phyloP scores from a whole-genome alignment of 1,140 invertebrate species.

The Drosophila mayri region DNA sequence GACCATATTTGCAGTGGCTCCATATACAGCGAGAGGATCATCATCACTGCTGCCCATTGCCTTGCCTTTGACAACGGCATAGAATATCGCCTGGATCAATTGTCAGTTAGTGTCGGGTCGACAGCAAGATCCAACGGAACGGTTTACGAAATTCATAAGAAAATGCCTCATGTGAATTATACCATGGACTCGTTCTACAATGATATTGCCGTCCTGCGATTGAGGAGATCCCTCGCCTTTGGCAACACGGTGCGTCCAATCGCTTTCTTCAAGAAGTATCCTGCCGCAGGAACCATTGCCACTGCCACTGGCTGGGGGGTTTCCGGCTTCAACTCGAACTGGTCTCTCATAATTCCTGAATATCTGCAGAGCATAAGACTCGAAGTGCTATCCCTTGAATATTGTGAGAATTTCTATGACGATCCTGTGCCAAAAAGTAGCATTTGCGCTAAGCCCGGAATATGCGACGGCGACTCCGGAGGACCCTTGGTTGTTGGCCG shows the following conservation, averaged over 20 bases:
- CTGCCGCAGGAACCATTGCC: background rate
- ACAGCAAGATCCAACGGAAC: background rate
- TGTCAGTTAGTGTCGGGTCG: constrained; percentile 4
- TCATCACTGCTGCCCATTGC: constrained; percentile 1
- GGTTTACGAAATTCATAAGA: background rate
- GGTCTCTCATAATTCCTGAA: background rate
- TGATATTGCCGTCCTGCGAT: background rate
- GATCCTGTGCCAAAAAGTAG: background rate
- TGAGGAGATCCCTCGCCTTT: background rate
- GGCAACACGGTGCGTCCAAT: background rate
- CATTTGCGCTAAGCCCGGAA: constrained; percentile 1
- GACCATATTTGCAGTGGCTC: background rate
- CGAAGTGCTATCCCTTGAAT: background rate
- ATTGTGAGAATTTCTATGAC: background rate
- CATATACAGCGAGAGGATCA: background rate
- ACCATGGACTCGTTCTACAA: background rate
- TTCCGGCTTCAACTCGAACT: background rate
- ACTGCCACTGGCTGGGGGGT: background rate
- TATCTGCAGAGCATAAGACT: background rate
- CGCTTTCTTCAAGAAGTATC: background rate
- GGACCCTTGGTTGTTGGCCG: background rate
- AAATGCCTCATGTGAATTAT: background rate
- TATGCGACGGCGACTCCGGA: constrained; percentile 3
- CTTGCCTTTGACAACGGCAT: background rate
- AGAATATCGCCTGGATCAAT: background rate